These are phyloP conservation scores for Brotula barbata DNA, from an alignment of 2,797 vertebrate species.

Conservation along the genomic window DNA sequence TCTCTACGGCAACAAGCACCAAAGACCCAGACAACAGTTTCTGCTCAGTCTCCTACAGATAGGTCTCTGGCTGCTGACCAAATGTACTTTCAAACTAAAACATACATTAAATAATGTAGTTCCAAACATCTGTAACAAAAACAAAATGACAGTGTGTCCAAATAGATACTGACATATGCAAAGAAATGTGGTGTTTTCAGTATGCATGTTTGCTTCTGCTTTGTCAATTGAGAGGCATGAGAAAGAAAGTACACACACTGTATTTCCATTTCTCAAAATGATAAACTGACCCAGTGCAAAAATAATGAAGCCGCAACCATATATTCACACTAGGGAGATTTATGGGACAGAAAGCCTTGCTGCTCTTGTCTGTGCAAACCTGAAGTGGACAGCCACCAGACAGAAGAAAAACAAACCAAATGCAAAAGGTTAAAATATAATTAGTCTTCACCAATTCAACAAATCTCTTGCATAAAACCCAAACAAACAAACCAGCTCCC, in stretches of 20 bases:
- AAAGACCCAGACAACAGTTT: conserved; percentile 72
- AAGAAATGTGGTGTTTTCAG: conserved; percentile 5
- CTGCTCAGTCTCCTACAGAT: conserved; percentile 77
- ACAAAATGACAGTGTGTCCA: conserved; percentile 55
- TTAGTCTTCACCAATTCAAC: conserved; percentile 58
- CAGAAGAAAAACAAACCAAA: conserved; percentile 72
- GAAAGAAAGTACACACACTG: conserved; percentile 41
- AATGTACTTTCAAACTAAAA: conserved; percentile 66
- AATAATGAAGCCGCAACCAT: conserved; percentile 31
- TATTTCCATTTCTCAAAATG: conserved; percentile 59
- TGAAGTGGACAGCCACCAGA: conserved; percentile 34
- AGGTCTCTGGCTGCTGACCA: conserved; percentile 74
- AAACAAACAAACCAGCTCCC: conserved; percentile 70
- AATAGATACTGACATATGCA: conserved; percentile 42
- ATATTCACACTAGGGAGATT: conserved; percentile 16
- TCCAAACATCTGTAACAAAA: conserved; percentile 66
- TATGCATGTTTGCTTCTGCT: conserved; percentile 9
- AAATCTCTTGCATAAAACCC: conserved; percentile 64
- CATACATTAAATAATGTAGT: conserved; percentile 68
- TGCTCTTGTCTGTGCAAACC: conserved; percentile 14
- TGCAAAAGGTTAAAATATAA: conserved; percentile 64
- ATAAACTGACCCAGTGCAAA: conserved; percentile 48
- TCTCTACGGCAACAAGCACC: conserved; percentile 74
- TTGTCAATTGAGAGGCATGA: conserved; percentile 51
- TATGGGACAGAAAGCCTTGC: conserved; percentile 25